These are phyloP conservation scores for Oegoconia quadripuncta DNA, from an alignment of 2,888 invertebrate genomes.

Conservation along the genomic window DNA sequence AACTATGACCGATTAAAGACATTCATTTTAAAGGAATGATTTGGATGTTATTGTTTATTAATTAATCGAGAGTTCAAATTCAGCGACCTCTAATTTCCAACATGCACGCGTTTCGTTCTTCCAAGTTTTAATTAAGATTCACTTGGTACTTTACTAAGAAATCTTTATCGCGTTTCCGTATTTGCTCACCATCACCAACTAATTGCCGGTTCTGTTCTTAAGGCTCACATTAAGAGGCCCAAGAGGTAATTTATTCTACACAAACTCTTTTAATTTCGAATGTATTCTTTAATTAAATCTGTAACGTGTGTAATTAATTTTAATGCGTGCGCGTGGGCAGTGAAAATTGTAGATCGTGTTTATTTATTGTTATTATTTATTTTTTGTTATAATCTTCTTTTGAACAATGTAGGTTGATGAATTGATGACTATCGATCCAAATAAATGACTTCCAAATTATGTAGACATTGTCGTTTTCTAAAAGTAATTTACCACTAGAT, in stretches of 20 bases:
- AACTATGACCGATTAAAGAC: too few species aligned
- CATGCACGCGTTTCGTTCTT: constrained; percentile 9
- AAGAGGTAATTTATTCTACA: constrained; percentile 6
- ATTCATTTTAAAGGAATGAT: too few species aligned
- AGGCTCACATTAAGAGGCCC: not conserved
- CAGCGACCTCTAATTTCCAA: too few species aligned
- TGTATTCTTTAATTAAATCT: constrained; percentile 22
- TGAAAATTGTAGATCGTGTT: not conserved
- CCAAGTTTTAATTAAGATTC: constrained; percentile 9
- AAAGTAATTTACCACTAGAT: not conserved
- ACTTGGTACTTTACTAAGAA: not conserved
- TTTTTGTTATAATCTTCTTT: not conserved
- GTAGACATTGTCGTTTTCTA: too few species aligned
- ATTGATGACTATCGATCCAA: too few species aligned
- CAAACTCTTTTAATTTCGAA: constrained; percentile 8
- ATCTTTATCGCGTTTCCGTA: constrained; percentile 7
- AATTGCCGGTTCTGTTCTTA: constrained; percentile 2
- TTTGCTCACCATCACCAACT: constrained; percentile 6
- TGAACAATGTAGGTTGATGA: not conserved
- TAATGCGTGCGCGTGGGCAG: constrained; percentile 19
- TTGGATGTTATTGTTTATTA: too few species aligned
- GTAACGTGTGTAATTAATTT: constrained; percentile 24
- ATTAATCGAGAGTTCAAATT: too few species aligned
- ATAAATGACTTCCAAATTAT: too few species aligned
- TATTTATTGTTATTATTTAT: not conserved